Base-by-base conservation (phyloP, 2,888 invertebrate genomes). In the Acholoe squamosa region DNA sequence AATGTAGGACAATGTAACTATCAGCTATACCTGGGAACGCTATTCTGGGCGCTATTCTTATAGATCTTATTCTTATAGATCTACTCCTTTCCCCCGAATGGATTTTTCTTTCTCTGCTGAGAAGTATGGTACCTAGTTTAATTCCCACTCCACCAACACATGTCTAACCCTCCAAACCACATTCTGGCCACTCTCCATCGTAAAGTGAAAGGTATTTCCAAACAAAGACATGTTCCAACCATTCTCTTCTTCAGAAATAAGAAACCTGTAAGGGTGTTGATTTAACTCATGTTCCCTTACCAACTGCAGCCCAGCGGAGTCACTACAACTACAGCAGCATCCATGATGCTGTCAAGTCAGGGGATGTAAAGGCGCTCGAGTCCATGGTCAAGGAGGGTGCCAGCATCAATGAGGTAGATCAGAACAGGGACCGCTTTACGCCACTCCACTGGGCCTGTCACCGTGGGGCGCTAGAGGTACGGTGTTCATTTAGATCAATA, bases 361-460 rank as follows among this genome's bases (percentile, higher is more conserved):
- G 95, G 12, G 95, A 96, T 92, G 94, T 96, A 0, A 90, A 93
- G 80, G 94, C 94, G 77, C 90, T 96, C 90, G 95, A 95, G 92
- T 91, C 92, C 10, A 95, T 96, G 95, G 95, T 96, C 34, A 95
- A 95, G 91, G 94, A 93, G 92, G 96, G 96, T 3, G 95, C 95
- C 89, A 96, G 95, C 92, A 95, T 96, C 88, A 96, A 96, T 92
- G 96, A 96, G 92, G 94, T 96, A 0, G 95, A 95, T 80, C 94
- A 94, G 33, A 89, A 88, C 16, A 93, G 93, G 52, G 95, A 96
- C 91, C 95, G 94, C 91, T 96, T 96, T 92, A 95, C 96, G 34
- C 96, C 96, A 0, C 92, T 95, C 22, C 96, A 96, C 90, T 94
- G 95, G 90, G 95, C 96, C 0, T 95, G 95, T 91, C 94, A 95